Evolutionary conservation across 1,140 invertebrate genomes (phyloP).

Genomic region (Pseudomyrmex gracilis): DNA sequence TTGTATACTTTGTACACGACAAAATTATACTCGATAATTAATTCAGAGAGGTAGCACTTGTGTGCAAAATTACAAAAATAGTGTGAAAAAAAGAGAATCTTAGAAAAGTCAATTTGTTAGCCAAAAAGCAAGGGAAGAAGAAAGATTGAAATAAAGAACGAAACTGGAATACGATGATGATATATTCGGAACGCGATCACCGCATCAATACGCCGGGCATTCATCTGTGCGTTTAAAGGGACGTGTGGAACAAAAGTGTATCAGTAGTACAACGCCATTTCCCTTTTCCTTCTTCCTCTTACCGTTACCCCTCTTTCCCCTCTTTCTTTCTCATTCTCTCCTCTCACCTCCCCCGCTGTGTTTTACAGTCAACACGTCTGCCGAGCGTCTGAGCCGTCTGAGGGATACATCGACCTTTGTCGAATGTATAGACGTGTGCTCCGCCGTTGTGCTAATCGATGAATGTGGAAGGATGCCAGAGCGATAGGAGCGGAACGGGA

Average conservation of each 20-base stretch:
- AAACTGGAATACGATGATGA: not conserved
- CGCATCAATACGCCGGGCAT: no score
- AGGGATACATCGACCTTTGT: constrained; percentile 80
- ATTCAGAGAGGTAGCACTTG: no score
- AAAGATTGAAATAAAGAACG: not conserved
- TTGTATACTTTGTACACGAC: no score
- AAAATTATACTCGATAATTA: no score
- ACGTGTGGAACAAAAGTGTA: constrained; percentile 62
- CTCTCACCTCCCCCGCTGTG: constrained; percentile 65
- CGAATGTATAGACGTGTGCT: constrained; percentile 73
- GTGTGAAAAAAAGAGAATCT: no score
- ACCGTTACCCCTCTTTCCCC: constrained; percentile 8
- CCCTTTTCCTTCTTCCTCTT: constrained; percentile 14
- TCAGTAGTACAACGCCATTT: constrained; percentile 67
- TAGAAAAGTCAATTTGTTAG: not conserved
- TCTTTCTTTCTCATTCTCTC: constrained; percentile 1
- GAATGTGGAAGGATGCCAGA: constrained; percentile 71
- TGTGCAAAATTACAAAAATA: no score
- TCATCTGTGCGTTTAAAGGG: constrained; percentile 32
- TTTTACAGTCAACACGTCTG: constrained; percentile 80
- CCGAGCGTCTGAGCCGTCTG: constrained; percentile 76
- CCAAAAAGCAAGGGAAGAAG: not conserved
- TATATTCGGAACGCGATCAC: not conserved
- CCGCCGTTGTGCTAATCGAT: constrained; percentile 77
- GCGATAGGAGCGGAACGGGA: constrained; percentile 49